These are phyloP conservation scores for Centruroides sculpturatus DNA, from an alignment of 1,140 invertebrate species.

Conservation along the genomic window DNA sequence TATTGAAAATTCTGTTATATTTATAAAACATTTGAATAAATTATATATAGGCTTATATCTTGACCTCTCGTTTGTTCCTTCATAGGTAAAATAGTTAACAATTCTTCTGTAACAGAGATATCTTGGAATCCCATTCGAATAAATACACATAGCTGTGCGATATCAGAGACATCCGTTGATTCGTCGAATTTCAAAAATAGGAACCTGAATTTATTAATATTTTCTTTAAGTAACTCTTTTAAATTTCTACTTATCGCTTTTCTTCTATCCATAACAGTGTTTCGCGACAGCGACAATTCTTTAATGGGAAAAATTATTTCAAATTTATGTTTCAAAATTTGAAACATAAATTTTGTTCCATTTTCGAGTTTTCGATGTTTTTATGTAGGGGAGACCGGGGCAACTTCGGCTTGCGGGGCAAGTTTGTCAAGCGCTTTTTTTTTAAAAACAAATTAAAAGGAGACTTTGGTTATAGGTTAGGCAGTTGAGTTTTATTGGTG, in stretches of 20 bases:
- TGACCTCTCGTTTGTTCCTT: not conserved
- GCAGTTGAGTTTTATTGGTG: too few species aligned
- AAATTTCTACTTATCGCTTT: not conserved
- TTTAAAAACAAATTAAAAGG: too few species aligned
- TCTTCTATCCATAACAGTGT: not conserved
- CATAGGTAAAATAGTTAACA: conserved; percentile 3
- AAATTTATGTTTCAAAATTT: not conserved
- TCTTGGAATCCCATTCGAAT: not conserved
- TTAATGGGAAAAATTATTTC: not conserved
- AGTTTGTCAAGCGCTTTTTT: too few species aligned
- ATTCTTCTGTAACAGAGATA: not conserved
- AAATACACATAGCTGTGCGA: not conserved
- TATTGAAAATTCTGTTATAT: not conserved
- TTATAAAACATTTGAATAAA: not conserved
- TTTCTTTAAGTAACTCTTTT: not conserved
- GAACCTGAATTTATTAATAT: not conserved
- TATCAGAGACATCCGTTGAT: not conserved
- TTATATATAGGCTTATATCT: not conserved
- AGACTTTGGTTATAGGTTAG: too few species aligned
- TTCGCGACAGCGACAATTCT: not conserved
- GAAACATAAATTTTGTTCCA: not conserved
- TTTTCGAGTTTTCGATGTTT: not conserved
- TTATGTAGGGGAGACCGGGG: too few species aligned
- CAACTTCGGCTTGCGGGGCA: too few species aligned
- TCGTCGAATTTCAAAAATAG: not conserved